Percentiles rank a stretch among this genome's conserved stretches.
These are phyloP conservation scores for Hyla sarda DNA, from an alignment of 2,113 vertebrate species.

Conservation along the genomic window DNA sequence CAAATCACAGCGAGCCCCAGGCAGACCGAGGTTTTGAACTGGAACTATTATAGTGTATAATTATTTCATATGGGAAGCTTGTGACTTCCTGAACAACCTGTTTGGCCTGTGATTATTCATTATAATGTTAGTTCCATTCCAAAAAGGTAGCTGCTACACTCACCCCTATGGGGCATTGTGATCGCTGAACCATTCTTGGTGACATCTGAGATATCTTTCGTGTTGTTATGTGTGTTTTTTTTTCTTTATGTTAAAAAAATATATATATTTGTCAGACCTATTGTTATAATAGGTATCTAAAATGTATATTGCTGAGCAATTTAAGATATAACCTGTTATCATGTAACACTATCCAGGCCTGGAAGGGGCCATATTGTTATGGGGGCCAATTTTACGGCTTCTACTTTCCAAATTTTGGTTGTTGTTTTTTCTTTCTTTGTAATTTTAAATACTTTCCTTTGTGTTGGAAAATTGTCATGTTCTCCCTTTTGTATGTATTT, in stretches of 20 bases:
- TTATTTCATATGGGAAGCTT: not conserved
- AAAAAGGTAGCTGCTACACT: not conserved
- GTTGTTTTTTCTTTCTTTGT: not conserved
- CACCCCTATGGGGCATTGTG: not conserved
- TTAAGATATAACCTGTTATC: not conserved
- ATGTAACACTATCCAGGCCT: constrained; percentile 7
- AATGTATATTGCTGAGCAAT: constrained; percentile 40
- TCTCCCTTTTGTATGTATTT: constrained; percentile 41
- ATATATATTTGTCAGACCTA: not conserved
- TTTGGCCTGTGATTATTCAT: not conserved
- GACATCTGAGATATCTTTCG: not conserved
- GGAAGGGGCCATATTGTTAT: not conserved
- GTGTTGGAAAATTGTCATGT: not conserved
- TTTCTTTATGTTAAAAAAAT: not conserved
- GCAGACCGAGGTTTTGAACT: not conserved
- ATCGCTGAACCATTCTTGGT: not conserved
- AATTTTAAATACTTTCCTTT: not conserved
- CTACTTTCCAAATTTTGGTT: not conserved
- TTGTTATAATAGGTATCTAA: not conserved
- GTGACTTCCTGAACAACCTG: not conserved
- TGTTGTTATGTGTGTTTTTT: not conserved
- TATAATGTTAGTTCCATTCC: not conserved
- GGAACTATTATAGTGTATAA: not conserved
- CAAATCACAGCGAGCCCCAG: not conserved
- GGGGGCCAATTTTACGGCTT: constrained; percentile 20